Base-by-base conservation (phyloP, 2,888 invertebrate species). In the Brassicogethes aeneus region DNA sequence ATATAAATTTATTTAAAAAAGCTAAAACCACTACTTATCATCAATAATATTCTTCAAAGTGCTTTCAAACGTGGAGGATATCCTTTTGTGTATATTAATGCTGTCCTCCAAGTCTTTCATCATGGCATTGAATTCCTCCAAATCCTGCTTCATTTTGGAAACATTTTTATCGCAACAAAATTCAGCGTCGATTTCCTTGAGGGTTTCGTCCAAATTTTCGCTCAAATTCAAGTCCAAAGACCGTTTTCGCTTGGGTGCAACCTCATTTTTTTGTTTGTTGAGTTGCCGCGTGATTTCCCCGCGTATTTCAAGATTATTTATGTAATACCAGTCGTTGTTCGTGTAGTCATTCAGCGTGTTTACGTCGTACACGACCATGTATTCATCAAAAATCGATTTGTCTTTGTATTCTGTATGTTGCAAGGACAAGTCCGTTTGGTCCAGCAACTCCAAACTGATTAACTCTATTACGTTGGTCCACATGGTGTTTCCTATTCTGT, bases 271-370 rank as follows among this genome's bases (percentile, higher is more conserved):
- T 15, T 15, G 37, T 17, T 15, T 46, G 32, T 39, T 48, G 39
- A 13, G 37, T 39, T 55, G 47, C 3, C 44, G 36, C 15, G 46
- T 40, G 17, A 52, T 39, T 43, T 66, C 57, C 42, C 69, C 66
- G 44, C 70, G 64, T 50, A 77, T 68, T 42, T 69, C 65, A 17
- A 61, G 57, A 51, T 67, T 59, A 30, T 54, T 56, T 7, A 65
- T 39, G 57, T 77, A 79, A 65, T 80, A 73, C 82, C 82, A 82
- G 30, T 76, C 69, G 13, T 69, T 64, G 42, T 66, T 70, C 15
- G 70, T 63, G 56, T 74, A 80, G 36, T 72, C 65, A 44, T 71
- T 68, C 40, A 82, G 59, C 36, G 68, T 67, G 39, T 71, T 62
- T 51, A 66, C 71, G 43, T 78, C 70, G 56, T 82, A 82, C 36